Evolutionary conservation across 2,888 invertebrate species (phyloP), one percentile per base, ranked within the genome.

Genomic region (Drosophila heteroneura): DNA sequence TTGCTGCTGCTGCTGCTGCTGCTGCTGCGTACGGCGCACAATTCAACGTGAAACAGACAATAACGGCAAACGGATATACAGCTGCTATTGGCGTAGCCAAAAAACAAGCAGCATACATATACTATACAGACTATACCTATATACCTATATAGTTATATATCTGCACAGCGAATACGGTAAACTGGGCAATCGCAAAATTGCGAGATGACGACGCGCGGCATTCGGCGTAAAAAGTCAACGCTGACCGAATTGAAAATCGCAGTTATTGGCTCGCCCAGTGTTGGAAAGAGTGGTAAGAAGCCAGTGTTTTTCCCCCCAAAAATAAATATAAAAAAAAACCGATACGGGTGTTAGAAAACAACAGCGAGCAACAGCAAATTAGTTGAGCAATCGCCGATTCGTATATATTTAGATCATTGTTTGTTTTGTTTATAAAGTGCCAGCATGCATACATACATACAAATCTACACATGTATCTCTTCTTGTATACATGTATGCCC

Each of bases 181-280:
- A 73, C 70, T 76, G 69, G 68, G 76, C 78, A 61, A 72, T 57
- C 81, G 74, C 59, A 41, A 70, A 52, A 66, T 54, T 47, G 47
- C 67, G 80, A 79, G 59, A 96, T 96, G 96, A 95, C 97, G 89
- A 96, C 97, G 83, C 95, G 97, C 90, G 97, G 97, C 57, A 97
- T 98, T 83, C 95, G 97, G 85, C 95, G 97, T 89, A 98, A 98
- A 94, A 98, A 98, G 94, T 97, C 97, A 53, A 96, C 97, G 85
- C 94, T 98, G 78, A 96, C 97, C 74, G 98, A 98, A 94, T 97
- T 98, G 82, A 98, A 98, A 95, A 96, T 98, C 88, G 97, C 97
- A 51, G 97, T 98, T 84, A 95, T 98, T 82, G 98, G 98, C 67
- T 97, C 97, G 68, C 97, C 97, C 22, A 96, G 97, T 78, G 98